Percentiles rank a stretch among this genome's conserved stretches.
phyloP scores from a whole-genome alignment of 2,113 vertebrate genomes.

The Callithrix jacchus region DNA sequence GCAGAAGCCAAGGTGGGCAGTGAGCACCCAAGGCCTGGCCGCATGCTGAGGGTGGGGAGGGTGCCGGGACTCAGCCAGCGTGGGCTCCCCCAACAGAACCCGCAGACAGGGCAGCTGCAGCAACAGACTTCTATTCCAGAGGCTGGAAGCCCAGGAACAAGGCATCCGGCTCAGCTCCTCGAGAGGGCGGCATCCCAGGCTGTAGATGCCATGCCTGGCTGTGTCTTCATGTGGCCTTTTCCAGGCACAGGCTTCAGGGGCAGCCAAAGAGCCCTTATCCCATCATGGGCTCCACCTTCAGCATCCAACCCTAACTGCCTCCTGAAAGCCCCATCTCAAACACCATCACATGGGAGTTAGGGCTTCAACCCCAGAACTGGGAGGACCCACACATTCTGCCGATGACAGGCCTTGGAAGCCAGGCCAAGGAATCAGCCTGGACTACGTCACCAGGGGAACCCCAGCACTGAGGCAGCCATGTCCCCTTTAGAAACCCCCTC shows the following conservation, averaged over 20 bases:
- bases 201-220: neutral
- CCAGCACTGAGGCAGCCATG: no score
- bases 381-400: no score
- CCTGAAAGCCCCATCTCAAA: neutral
- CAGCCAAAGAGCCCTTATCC: neutral
- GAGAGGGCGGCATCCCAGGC: neutral
- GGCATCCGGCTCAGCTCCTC: neutral
- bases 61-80: neutral
- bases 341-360: accelerated
- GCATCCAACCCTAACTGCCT: neutral
- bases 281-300: no score
- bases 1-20: neutral
- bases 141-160: neutral
- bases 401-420: neutral
- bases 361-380: neutral
- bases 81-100: neutral
- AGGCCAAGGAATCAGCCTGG: neutral
- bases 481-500: neutral
- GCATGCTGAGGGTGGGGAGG: neutral
- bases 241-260: neutral
- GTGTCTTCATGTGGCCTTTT: neutral
- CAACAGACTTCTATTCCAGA: accelerated
- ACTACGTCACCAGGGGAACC: accelerated
- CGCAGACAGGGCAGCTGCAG: neutral
- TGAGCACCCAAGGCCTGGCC: neutral